Percentiles rank a stretch among this genome's conserved stretches.
phyloP scores from a whole-genome alignment of 2,113 vertebrate species.

The Azemiops feae region DNA sequence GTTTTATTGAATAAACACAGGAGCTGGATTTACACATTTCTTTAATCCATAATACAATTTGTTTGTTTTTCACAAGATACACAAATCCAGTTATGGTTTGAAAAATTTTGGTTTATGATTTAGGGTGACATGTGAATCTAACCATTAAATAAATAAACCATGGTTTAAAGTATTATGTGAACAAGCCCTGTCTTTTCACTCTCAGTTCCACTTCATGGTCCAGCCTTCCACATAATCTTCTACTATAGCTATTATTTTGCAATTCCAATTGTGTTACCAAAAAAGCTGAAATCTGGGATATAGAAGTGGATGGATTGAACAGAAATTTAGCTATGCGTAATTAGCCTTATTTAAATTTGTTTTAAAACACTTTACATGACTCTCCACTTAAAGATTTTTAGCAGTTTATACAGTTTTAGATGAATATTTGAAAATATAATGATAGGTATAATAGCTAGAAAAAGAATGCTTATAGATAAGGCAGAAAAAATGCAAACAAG shows the following conservation, averaged over 20 bases:
- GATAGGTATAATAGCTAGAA: not conserved
- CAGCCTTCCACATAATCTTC: not conserved
- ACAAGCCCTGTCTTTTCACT: not conserved
- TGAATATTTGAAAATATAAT: not conserved
- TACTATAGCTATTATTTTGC: not conserved
- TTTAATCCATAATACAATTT: not conserved
- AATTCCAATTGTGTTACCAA: not conserved
- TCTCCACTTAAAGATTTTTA: not conserved
- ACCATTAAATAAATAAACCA: not conserved
- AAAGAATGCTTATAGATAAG: not conserved
- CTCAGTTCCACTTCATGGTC: not conserved
- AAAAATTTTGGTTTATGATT: not conserved
- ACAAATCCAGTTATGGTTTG: not conserved
- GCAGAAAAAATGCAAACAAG: not conserved
- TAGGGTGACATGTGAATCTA: not conserved
- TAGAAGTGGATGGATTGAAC: not conserved
- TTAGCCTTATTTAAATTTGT: not conserved
- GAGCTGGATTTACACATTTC: too few relatives aligned
- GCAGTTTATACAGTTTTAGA: too few relatives aligned
- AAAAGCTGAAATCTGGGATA: not conserved
- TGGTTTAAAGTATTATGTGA: not conserved
- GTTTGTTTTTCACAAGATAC: not conserved
- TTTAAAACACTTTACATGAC: not conserved
- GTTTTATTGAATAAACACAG: too few relatives aligned
- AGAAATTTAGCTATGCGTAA: not conserved